These are phyloP conservation scores for Siniperca knerii DNA, from an alignment of 2,113 vertebrate genomes.

Conservation along the genomic window DNA sequence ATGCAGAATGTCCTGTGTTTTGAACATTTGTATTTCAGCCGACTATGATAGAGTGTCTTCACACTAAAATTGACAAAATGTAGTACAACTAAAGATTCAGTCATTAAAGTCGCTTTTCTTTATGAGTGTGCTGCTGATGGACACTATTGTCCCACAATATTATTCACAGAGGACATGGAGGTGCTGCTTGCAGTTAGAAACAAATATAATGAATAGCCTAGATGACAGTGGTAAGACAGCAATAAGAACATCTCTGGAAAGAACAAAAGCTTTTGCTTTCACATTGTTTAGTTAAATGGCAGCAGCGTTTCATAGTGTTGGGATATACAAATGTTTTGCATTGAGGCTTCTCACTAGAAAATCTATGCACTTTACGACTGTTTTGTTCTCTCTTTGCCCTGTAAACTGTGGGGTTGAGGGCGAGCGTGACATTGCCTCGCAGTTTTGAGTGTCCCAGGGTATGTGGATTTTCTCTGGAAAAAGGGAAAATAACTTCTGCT, in stretches of 20 bases:
- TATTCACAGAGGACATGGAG: not conserved
- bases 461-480: too few species aligned
- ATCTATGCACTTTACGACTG: slow-evolving; percentile 15
- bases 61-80: not conserved
- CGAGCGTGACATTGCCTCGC: too few species aligned
- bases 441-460: too few species aligned
- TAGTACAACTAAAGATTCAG: too few species aligned
- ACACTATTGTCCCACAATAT: not conserved
- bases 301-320: not conserved
- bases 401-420: not conserved
- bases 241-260: not conserved
- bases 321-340: slow-evolving; percentile 20
- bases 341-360: not conserved
- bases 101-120: not conserved
- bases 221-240: not conserved
- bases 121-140: slow-evolving; percentile 11
- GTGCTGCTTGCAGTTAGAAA: not conserved
- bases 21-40: not conserved
- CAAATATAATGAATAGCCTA: not conserved
- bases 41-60: not conserved
- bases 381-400: not conserved
- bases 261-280: not conserved
- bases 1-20: not conserved
- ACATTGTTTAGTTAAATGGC: slow-evolving; percentile 27
- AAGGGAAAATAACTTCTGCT: too few species aligned